These are phyloP conservation scores for Drosophila anceps DNA, from an alignment of 2,888 invertebrate species.

Conservation along the genomic window DNA sequence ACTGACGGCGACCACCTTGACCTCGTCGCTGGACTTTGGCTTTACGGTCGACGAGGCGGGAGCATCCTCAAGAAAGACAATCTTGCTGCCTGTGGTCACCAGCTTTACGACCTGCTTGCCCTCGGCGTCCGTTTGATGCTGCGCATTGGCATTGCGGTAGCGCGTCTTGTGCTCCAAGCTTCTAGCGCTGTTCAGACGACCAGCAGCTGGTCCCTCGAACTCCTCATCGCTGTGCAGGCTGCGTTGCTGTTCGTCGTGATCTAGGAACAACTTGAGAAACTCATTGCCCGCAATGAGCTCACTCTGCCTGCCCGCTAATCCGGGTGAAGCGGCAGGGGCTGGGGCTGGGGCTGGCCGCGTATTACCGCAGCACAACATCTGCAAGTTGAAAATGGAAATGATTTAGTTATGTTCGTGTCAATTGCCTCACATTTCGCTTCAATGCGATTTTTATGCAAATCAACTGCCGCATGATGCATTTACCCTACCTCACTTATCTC, in stretches of 20 bases:
- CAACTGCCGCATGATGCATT: slow-evolving; percentile 36
- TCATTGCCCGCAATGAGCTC: slow-evolving; percentile 84
- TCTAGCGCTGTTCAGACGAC: slow-evolving; percentile 49
- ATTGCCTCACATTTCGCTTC: slow-evolving; percentile 32
- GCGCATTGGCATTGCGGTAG: slow-evolving; percentile 62
- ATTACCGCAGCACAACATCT: slow-evolving; percentile 76
- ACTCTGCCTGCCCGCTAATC: slow-evolving; percentile 61
- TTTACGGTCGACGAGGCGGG: slow-evolving; percentile 35
- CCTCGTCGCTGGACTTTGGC: slow-evolving; percentile 73
- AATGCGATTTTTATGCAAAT: slow-evolving; percentile 67
- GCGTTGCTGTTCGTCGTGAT: slow-evolving; percentile 76
- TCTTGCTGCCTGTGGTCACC: slow-evolving; percentile 83
- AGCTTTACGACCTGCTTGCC: slow-evolving; percentile 80
- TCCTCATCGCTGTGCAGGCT: slow-evolving; percentile 72
- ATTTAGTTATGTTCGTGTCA: slow-evolving; percentile 60
- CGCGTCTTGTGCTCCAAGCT: slow-evolving; percentile 67
- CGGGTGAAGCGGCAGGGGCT: slow-evolving; percentile 9
- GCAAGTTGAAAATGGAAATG: slow-evolving; percentile 41
- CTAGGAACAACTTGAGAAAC: slow-evolving; percentile 83
- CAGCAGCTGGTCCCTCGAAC: slow-evolving; percentile 46
- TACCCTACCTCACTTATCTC: slow-evolving; percentile 59
- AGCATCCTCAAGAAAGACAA: slow-evolving; percentile 82
- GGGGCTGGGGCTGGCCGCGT: slow-evolving; percentile 61
- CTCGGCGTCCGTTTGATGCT: slow-evolving; percentile 41
- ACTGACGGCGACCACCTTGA: slow-evolving; percentile 86